A percentile compares a stretch with the other conserved stretches of the same genome.
These are phyloP conservation scores for Acanthoscelides obtectus DNA, from an alignment of 2,888 invertebrate species.

Conservation along the genomic window DNA sequence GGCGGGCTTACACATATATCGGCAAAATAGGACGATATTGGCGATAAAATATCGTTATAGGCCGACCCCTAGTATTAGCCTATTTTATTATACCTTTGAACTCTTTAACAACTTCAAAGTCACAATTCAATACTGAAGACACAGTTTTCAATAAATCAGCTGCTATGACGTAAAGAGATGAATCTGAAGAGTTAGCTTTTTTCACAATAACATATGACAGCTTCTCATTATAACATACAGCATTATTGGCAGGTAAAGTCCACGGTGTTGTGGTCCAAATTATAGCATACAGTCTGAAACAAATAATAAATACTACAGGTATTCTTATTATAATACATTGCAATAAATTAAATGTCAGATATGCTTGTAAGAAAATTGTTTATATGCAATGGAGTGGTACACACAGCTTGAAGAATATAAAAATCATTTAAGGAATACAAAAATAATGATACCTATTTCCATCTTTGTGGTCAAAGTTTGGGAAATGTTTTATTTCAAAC, in stretches of 20 bases:
- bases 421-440: neutral
- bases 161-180: slow-evolving; percentile 58
- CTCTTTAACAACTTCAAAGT: slow-evolving; percentile 38
- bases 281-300: slow-evolving; percentile 59
- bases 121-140: slow-evolving; percentile 42
- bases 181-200: slow-evolving; percentile 43
- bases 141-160: slow-evolving; percentile 55
- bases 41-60: too few species aligned
- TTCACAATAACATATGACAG: slow-evolving; percentile 62
- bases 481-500: slow-evolving; percentile 42
- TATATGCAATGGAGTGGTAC: too few species aligned
- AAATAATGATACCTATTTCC: slow-evolving; percentile 17
- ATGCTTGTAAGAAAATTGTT: too few species aligned
- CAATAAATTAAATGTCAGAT: too few species aligned
- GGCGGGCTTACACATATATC: too few species aligned
- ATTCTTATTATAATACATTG: too few species aligned
- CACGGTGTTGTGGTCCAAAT: slow-evolving; percentile 99
- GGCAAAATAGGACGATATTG: too few species aligned
- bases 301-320: too few species aligned
- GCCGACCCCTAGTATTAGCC: too few species aligned
- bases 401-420: neutral
- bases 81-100: slow-evolving; percentile 48
- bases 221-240: slow-evolving; percentile 67
- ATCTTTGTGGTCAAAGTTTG: slow-evolving; percentile 4
- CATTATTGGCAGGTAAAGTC: slow-evolving; percentile 92